Conservation (phyloP, 2,888 invertebrate species). For the Macaria liturata region DNA sequence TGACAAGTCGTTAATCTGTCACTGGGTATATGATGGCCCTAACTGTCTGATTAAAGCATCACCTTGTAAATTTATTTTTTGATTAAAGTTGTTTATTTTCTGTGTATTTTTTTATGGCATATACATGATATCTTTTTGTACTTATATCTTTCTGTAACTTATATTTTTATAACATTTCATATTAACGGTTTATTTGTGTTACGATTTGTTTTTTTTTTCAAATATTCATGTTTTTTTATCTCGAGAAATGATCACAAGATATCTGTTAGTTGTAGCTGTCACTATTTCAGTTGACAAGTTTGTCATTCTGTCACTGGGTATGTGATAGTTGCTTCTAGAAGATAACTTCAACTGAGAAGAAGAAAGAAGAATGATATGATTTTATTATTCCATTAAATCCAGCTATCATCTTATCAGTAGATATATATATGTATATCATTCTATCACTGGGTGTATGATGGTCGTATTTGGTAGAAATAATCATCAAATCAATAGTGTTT, state of each 20-base stretch:
- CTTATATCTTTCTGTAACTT: no score
- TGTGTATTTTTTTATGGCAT: no score
- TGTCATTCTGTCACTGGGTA: conserved; percentile 9
- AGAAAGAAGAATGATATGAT: no score
- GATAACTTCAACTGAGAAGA: no score
- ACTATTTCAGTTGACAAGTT: conserved; percentile 3
- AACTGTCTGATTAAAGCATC: conserved; percentile 1
- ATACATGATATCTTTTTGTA: no score
- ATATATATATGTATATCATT: conserved; percentile 18
- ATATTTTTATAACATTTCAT: no score
- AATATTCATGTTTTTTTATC: neutral
- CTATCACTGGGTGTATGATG: conserved; percentile 22
- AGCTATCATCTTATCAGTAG: no score
- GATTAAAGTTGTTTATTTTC: no score
- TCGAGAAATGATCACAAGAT: neutral
- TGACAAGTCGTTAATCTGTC: conserved; percentile 23
- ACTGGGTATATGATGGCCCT: conserved; percentile 25
- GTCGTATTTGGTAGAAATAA: neutral
- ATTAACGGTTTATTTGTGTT: no score
- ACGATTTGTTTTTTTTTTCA: neutral
- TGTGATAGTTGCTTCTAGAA: neutral
- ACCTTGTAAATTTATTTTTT: no score
- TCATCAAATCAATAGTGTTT: no score
- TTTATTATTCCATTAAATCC: no score
- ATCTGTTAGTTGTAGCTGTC: conserved; percentile 9